These are phyloP conservation scores for Coptotermes formosanus DNA, from an alignment of 1,140 invertebrate genomes.

Conservation along the genomic window DNA sequence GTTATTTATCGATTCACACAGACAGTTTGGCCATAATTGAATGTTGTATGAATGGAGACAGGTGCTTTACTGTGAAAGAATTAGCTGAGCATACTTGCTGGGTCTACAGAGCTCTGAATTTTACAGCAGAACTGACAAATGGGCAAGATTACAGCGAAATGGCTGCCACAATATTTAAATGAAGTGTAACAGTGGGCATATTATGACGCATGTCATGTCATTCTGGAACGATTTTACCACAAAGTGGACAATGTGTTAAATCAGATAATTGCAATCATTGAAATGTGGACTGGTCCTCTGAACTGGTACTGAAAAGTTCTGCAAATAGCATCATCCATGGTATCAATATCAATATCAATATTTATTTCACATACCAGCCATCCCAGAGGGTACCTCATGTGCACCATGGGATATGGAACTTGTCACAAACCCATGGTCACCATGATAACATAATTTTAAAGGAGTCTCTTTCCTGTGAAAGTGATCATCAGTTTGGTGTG, in stretches of 20 bases:
- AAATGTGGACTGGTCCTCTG: background rate
- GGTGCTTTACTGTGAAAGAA: background rate
- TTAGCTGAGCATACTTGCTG: constrained; percentile 2
- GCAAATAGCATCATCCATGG: background rate
- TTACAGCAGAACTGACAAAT: background rate
- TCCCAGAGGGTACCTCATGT: too few species aligned
- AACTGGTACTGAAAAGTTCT: background rate
- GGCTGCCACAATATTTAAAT: background rate
- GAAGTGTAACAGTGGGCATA: background rate
- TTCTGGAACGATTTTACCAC: background rate
- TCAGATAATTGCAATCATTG: background rate
- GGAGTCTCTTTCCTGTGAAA: background rate
- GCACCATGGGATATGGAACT: too few species aligned
- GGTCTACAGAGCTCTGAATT: background rate
- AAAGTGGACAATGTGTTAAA: background rate
- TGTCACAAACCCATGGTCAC: too few species aligned
- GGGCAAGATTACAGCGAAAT: background rate
- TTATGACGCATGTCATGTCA: background rate
- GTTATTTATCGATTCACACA: background rate
- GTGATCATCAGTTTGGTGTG: background rate
- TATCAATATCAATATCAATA: too few species aligned
- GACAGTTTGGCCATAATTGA: background rate
- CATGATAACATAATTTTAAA: too few species aligned
- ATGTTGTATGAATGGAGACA: background rate
- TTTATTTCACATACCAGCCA: too few species aligned